These are phyloP conservation scores for Galemys pyrenaicus DNA, from an alignment of 2,113 vertebrate genomes.

Conservation along the genomic window DNA sequence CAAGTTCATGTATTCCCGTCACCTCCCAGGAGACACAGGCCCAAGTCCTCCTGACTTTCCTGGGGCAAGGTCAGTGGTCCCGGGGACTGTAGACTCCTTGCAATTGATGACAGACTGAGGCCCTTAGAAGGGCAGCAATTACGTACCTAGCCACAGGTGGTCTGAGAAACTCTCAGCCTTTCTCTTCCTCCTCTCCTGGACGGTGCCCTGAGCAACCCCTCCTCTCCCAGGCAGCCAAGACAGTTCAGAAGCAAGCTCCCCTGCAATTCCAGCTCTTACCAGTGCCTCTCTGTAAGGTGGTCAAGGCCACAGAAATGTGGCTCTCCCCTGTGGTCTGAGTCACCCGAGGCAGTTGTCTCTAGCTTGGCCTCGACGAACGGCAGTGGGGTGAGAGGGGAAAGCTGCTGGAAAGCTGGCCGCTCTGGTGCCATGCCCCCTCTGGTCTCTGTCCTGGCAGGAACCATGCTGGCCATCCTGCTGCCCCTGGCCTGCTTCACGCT, in stretches of 20 bases:
- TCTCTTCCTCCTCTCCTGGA: background rate
- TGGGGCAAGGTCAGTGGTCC: too few relatives aligned
- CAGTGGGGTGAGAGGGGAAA: background rate
- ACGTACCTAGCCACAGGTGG: background rate
- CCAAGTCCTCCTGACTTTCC: background rate
- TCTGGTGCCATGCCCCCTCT: background rate
- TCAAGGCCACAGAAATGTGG: background rate
- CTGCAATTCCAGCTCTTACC: background rate
- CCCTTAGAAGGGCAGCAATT: background rate
- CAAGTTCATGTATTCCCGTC: too few relatives aligned
- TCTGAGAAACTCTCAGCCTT: background rate
- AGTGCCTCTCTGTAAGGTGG: background rate
- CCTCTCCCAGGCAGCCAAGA: background rate
- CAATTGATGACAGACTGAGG: background rate
- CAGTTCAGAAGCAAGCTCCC: background rate
- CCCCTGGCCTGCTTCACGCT: slow-evolving; percentile 35
- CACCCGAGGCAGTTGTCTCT: background rate
- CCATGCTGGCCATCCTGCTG: slow-evolving; percentile 59
- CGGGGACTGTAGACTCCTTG: background rate
- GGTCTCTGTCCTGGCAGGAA: slow-evolving; percentile 43
- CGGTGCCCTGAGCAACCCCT: background rate
- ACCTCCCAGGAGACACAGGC: background rate
- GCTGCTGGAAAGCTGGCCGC: background rate
- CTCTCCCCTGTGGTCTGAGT: background rate
- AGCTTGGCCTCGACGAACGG: background rate